Percentiles rank a stretch among this genome's conserved stretches.
Evolutionary conservation across 2,113 vertebrate species (phyloP).

Genomic region (Tenebrosternarchus preto): DNA sequence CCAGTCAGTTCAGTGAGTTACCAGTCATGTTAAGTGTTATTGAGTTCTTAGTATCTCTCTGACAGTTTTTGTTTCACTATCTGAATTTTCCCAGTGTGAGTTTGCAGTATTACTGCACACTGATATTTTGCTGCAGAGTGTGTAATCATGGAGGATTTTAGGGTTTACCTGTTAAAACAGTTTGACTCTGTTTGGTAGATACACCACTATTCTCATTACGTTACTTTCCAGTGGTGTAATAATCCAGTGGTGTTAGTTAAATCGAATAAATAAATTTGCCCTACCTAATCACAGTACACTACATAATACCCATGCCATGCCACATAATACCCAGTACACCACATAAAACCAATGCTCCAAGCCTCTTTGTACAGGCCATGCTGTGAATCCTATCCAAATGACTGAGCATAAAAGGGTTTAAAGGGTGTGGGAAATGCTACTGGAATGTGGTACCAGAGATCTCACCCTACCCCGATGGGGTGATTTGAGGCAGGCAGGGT

Average conservation of each 20-base stretch:
- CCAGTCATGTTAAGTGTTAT: neutral
- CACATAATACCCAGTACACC: no score
- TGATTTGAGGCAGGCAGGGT: conserved; percentile 15
- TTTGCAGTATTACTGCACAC: conserved; percentile 1
- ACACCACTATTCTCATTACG: neutral
- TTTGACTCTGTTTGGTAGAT: neutral
- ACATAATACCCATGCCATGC: neutral
- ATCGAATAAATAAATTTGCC: neutral
- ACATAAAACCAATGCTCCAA: neutral
- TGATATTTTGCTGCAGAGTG: neutral
- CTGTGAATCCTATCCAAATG: conserved; percentile 34
- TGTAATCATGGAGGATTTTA: neutral
- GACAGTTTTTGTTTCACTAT: neutral
- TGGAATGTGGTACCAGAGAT: conserved; percentile 41
- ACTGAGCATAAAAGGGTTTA: conserved; percentile 35
- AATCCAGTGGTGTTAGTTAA: neutral
- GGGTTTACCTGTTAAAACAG: neutral
- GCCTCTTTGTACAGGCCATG: conserved; percentile 5
- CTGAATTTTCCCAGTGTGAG: conserved; percentile 8
- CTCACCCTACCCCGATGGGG: conserved; percentile 3
- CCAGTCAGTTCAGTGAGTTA: neutral
- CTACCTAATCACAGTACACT: neutral
- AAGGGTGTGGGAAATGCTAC: neutral
- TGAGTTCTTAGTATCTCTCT: neutral
- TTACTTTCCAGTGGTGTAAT: neutral